These are phyloP conservation scores for Teleogryllus oceanicus DNA, from an alignment of 2,888 invertebrate species.

Conservation along the genomic window DNA sequence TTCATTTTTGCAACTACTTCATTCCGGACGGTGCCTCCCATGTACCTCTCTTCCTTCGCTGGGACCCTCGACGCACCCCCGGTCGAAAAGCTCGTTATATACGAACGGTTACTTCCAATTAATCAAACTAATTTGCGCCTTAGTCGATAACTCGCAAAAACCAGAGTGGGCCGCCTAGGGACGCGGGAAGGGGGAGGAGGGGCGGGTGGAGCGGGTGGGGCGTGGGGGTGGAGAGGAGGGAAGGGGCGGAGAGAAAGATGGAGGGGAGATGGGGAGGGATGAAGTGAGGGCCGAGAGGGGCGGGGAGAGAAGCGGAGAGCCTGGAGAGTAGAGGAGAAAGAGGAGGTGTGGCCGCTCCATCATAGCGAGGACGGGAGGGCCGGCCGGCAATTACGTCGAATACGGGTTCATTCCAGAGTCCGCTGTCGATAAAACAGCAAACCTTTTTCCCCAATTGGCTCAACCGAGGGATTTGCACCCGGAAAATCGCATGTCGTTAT, in stretches of 20 bases:
- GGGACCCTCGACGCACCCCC: background rate
- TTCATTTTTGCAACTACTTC: too few species aligned
- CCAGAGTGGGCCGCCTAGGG: background rate
- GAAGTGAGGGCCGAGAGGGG: too few species aligned
- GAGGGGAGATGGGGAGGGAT: too few species aligned
- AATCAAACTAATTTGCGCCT: background rate
- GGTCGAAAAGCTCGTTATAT: background rate
- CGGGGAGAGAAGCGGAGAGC: too few species aligned
- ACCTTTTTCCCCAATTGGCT: background rate
- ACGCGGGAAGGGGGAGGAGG: background rate
- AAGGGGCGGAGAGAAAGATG: too few species aligned
- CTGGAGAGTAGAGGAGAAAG: too few species aligned
- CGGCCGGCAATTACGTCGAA: background rate
- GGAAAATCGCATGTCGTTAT: conserved; percentile 5
- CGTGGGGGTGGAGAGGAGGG: too few species aligned
- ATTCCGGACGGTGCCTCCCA: too few species aligned
- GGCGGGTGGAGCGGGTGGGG: background rate
- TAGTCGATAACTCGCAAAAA: background rate
- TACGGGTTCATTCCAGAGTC: background rate
- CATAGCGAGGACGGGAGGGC: background rate
- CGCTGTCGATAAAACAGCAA: background rate
- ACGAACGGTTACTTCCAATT: conserved; percentile 7
- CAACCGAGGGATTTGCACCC: background rate
- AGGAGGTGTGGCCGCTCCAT: too few species aligned
- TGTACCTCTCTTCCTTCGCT: too few species aligned